These are phyloP conservation scores for Megastigmus dorsalis DNA, from an alignment of 2,888 invertebrate species.

Conservation along the genomic window DNA sequence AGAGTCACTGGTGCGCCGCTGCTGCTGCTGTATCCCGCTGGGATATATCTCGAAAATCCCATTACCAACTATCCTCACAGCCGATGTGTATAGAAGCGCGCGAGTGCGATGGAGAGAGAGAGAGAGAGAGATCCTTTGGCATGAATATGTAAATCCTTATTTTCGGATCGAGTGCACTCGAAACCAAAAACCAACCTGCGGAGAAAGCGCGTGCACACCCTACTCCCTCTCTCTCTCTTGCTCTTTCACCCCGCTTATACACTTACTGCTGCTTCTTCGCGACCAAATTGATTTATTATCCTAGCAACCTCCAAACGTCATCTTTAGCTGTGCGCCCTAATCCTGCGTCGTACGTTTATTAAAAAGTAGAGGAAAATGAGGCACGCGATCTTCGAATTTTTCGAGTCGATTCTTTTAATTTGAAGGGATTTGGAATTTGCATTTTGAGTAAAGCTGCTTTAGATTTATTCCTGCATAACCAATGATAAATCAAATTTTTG, in stretches of 20 bases:
- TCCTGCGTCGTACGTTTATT: constrained; percentile 22
- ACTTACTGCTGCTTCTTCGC: constrained; percentile 61
- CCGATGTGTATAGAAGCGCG: constrained; percentile 61
- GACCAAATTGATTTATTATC: constrained; percentile 72
- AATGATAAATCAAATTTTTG: too few relatives aligned
- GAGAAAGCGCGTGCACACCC: constrained; percentile 51
- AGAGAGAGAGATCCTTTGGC: constrained; percentile 64
- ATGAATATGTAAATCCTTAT: constrained; percentile 75
- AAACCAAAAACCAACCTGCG: constrained; percentile 70
- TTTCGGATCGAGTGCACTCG: constrained; percentile 73
- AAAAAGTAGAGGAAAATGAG: neutral
- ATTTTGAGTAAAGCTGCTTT: too few relatives aligned
- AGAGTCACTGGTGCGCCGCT: neutral
- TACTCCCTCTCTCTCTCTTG: too few relatives aligned
- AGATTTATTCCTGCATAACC: too few relatives aligned
- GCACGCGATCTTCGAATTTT: too few relatives aligned
- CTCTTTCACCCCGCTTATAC: too few relatives aligned
- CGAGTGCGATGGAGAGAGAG: neutral
- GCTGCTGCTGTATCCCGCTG: constrained; percentile 41
- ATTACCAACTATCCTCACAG: constrained; percentile 69
- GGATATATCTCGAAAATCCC: constrained; percentile 69
- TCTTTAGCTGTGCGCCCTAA: constrained; percentile 3
- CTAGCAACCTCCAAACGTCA: constrained; percentile 50
- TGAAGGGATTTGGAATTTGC: too few relatives aligned
- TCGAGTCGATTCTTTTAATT: too few relatives aligned